Conservation (phyloP, 2,888 invertebrate species). For the Orthosia gracilis region DNA sequence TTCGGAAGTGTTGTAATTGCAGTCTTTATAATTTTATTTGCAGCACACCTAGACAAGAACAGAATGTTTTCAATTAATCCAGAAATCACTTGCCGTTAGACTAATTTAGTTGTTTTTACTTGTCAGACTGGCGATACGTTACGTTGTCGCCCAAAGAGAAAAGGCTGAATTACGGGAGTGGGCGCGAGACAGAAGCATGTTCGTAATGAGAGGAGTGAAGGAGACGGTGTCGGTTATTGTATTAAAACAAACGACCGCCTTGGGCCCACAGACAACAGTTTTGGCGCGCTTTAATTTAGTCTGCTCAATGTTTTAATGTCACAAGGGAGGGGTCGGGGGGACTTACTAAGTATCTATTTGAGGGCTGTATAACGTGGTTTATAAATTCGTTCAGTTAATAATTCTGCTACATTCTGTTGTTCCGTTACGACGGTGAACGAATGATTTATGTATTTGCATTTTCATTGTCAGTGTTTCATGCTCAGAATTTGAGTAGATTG, state of each 20-base stretch:
- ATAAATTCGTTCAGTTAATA: slow-evolving; percentile 88
- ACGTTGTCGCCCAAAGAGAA: slow-evolving; percentile 86
- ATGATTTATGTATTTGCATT: slow-evolving; percentile 59
- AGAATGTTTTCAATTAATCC: slow-evolving; percentile 68
- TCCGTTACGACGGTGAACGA: slow-evolving; percentile 44
- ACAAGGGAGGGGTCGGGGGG: slow-evolving; percentile 76
- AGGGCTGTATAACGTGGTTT: slow-evolving; percentile 86
- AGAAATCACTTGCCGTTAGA: slow-evolving; percentile 71
- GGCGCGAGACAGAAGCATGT: slow-evolving; percentile 75
- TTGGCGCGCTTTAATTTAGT: slow-evolving; percentile 91
- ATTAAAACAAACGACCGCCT: slow-evolving; percentile 91
- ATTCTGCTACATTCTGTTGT: slow-evolving; percentile 77
- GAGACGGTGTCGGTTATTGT: slow-evolving; percentile 88
- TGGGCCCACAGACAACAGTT: slow-evolving; percentile 89
- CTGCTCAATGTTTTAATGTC: slow-evolving; percentile 90
- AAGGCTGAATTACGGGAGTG: slow-evolving; percentile 81
- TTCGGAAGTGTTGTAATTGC: slow-evolving; percentile 62
- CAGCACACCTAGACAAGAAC: slow-evolving; percentile 53
- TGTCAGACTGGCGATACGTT: slow-evolving; percentile 76
- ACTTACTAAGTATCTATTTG: slow-evolving; percentile 89
- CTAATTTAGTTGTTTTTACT: slow-evolving; percentile 69
- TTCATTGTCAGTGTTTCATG: slow-evolving; percentile 37
- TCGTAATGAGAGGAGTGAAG: slow-evolving; percentile 80
- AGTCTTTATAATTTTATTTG: slow-evolving; percentile 54
- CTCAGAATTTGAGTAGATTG: neutral